phyloP scores from a whole-genome alignment of 1,140 invertebrate genomes.

The Ctenoplectra terminalis region DNA sequence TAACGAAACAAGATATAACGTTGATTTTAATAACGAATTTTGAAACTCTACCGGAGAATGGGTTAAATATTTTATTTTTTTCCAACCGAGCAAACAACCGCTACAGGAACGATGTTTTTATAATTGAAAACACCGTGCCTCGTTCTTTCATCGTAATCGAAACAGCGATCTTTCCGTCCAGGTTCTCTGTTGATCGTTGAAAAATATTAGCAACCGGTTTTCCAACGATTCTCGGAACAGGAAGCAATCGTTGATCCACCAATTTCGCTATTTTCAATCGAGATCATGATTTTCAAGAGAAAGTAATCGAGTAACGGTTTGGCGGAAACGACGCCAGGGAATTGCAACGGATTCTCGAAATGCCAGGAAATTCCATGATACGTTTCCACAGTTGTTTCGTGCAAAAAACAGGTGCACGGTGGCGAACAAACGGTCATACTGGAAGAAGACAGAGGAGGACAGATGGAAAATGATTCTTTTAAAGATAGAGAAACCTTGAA shows the following conservation, averaged over 20 bases:
- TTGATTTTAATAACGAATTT: slow-evolving; percentile 10
- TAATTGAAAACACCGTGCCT: slow-evolving; percentile 7
- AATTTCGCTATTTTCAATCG: background rate
- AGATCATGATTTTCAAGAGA: background rate
- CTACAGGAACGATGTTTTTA: background rate
- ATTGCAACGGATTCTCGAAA: too few relatives aligned
- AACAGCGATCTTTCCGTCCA: background rate
- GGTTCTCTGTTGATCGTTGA: background rate
- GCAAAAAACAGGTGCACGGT: background rate
- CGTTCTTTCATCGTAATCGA: slow-evolving; percentile 6
- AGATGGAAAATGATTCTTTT: slow-evolving; percentile 30
- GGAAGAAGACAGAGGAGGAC: background rate
- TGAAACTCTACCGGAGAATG: background rate
- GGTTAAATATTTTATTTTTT: slow-evolving; percentile 7
- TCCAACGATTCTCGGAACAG: background rate
- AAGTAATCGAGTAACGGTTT: background rate
- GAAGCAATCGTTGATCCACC: background rate
- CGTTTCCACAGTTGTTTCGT: background rate
- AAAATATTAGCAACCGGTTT: background rate
- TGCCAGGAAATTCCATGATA: background rate
- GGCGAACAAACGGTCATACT: background rate
- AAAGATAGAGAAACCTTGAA: slow-evolving; percentile 21
- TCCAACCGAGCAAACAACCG: background rate
- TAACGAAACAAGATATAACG: background rate
- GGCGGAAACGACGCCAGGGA: background rate